Evolutionary conservation across 2,888 invertebrate species (phyloP).

Genomic region (Agrochola macilenta): DNA sequence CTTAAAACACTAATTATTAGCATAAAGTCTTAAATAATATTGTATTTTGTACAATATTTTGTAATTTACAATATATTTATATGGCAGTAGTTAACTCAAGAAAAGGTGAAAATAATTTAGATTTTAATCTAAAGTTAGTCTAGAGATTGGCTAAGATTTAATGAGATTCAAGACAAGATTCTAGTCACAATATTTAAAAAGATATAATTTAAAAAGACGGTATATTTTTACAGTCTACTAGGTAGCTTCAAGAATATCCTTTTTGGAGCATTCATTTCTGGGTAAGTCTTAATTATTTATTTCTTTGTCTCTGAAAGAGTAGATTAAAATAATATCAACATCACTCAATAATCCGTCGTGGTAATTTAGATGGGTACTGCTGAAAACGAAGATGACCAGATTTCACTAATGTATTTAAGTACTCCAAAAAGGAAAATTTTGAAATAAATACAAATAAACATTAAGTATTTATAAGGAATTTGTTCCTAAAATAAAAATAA

Average conservation of each 20-base stretch:
- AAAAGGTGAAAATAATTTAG: slow-evolving; percentile 59
- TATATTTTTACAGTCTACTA: slow-evolving; percentile 28
- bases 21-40: slow-evolving; percentile 59
- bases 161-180: slow-evolving; percentile 70
- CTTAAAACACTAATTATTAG: slow-evolving; percentile 40
- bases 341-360: neutral
- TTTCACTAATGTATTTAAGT: neutral
- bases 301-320: neutral
- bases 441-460: neutral
- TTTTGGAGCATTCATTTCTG: neutral
- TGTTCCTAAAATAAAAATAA: slow-evolving; percentile 52
- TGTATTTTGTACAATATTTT: slow-evolving; percentile 77
- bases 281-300: neutral
- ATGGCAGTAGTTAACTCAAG: slow-evolving; percentile 73
- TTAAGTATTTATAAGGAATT: slow-evolving; percentile 39
- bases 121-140: slow-evolving; percentile 49
- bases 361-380: neutral
- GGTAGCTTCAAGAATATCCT: slow-evolving; percentile 12
- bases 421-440: slow-evolving; percentile 11
- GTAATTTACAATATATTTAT: slow-evolving; percentile 70
- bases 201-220: neutral
- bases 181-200: slow-evolving; percentile 19
- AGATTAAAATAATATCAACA: neutral
- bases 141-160: slow-evolving; percentile 75
- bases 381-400: no score